Evolutionary conservation across 2,888 invertebrate genomes (phyloP).

Genomic region (Ypsolopha sequella): DNA sequence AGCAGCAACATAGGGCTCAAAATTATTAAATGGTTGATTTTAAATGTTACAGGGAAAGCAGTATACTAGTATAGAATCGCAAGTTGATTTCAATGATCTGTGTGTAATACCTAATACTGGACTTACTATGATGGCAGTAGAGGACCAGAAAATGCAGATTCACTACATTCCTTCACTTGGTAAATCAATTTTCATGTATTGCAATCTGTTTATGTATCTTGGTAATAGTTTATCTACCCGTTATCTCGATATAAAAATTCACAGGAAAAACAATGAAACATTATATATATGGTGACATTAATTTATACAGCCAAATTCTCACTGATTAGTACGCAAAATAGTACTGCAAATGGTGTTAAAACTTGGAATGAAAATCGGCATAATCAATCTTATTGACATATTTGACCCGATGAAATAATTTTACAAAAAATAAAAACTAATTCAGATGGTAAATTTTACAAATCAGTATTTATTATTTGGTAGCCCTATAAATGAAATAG

Average conservation of each 20-base stretch:
- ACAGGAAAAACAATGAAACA: background rate
- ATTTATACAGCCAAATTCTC: no score
- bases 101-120: conserved; percentile 92
- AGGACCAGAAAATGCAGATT: conserved; percentile 92
- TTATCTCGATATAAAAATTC: no score
- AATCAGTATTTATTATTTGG: no score
- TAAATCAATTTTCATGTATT: conserved; percentile 2
- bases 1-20: no score
- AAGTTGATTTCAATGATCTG: conserved; percentile 89
- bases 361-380: no score
- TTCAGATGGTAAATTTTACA: no score
- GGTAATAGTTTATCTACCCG: background rate
- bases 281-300: background rate
- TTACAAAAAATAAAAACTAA: no score
- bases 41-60: conserved; percentile 82
- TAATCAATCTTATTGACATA: no score
- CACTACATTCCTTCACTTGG: conserved; percentile 92
- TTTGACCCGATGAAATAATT: no score
- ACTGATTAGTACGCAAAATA: no score
- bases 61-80: conserved; percentile 93
- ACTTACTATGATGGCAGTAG: conserved; percentile 94
- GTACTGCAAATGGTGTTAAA: no score
- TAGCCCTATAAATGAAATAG: no score
- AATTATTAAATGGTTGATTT: background rate
- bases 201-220: background rate